These are phyloP conservation scores for Charanyca ferruginea DNA, from an alignment of 2,888 invertebrate species.

Conservation along the genomic window DNA sequence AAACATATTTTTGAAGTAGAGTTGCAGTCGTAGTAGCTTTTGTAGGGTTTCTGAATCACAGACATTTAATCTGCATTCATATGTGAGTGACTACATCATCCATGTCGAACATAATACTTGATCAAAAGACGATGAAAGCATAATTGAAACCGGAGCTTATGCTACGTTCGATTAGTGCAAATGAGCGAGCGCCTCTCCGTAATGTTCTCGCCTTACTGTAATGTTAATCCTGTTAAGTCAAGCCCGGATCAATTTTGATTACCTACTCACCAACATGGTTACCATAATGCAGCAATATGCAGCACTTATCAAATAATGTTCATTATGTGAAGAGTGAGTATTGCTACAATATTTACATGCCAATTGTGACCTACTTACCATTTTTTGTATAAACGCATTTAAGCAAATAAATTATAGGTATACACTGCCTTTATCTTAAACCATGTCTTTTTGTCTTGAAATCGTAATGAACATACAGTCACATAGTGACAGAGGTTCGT, in stretches of 20 bases:
- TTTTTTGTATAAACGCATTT: no score
- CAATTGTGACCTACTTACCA: no score
- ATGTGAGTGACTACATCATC: conserved; percentile 53
- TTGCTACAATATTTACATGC: no score
- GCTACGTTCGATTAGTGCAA: conserved; percentile 77
- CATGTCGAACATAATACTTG: conserved; percentile 59
- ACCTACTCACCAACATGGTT: conserved; percentile 11
- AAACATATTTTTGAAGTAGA: background rate
- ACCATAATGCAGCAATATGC: no score
- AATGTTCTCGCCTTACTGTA: conserved; percentile 70
- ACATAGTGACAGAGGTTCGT: no score
- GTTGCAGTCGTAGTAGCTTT: conserved; percentile 5
- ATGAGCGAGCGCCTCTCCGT: conserved; percentile 73
- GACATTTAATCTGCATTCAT: conserved; percentile 51
- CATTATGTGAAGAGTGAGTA: no score
- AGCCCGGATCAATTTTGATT: conserved; percentile 39
- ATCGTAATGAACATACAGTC: background rate
- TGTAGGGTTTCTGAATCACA: conserved; percentile 20
- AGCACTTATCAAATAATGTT: no score
- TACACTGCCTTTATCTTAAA: background rate
- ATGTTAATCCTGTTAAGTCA: conserved; percentile 46
- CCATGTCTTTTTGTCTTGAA: conserved; percentile 3
- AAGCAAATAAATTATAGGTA: no score
- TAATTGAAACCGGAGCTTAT: conserved; percentile 78
- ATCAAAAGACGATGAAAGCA: conserved; percentile 74